phyloP scores from a whole-genome alignment of 2,888 invertebrate genomes.

The Horisme vitalbata region DNA sequence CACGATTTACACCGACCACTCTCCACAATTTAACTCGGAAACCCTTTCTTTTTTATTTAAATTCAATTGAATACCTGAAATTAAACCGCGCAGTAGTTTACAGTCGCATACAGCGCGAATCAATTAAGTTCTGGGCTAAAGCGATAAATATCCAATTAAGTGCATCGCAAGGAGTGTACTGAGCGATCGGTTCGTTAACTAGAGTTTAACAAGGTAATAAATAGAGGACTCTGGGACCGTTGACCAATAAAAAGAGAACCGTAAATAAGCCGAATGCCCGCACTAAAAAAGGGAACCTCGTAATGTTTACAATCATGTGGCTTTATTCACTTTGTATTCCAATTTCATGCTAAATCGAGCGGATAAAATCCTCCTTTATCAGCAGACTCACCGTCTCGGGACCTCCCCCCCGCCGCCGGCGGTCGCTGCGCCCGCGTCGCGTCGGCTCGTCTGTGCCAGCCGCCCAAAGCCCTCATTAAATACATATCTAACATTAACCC shows the following conservation, averaged over 20 bases:
- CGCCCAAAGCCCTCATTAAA: slow-evolving; percentile 61
- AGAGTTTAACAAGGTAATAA: slow-evolving; percentile 81
- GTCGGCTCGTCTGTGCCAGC: slow-evolving; percentile 39
- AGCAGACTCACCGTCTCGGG: slow-evolving; percentile 77
- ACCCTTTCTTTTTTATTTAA: slow-evolving; percentile 42
- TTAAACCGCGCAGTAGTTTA: slow-evolving; percentile 45
- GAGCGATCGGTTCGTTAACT: slow-evolving; percentile 75
- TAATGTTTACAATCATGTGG: slow-evolving; percentile 83
- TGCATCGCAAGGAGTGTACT: slow-evolving; percentile 60
- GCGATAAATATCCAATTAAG: slow-evolving; percentile 75
- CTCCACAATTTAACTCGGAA: slow-evolving; percentile 40
- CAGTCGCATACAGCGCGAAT: slow-evolving; percentile 61
- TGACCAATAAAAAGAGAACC: slow-evolving; percentile 76
- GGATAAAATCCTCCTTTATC: slow-evolving; percentile 80
- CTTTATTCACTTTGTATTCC: slow-evolving; percentile 83
- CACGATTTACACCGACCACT: slow-evolving; percentile 57
- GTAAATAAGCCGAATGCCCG: slow-evolving; percentile 75
- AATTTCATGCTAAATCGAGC: slow-evolving; percentile 83
- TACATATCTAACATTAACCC: slow-evolving; percentile 67
- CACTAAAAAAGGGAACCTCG: slow-evolving; percentile 79
- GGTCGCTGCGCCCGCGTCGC: slow-evolving; percentile 25
- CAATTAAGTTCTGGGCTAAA: slow-evolving; percentile 67
- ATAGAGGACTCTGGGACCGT: slow-evolving; percentile 65
- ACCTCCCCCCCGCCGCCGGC: slow-evolving; percentile 24
- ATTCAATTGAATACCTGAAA: slow-evolving; percentile 47